Base-by-base conservation (phyloP, 2,113 vertebrate species). In the Chiloscyllium plagiosum region DNA sequence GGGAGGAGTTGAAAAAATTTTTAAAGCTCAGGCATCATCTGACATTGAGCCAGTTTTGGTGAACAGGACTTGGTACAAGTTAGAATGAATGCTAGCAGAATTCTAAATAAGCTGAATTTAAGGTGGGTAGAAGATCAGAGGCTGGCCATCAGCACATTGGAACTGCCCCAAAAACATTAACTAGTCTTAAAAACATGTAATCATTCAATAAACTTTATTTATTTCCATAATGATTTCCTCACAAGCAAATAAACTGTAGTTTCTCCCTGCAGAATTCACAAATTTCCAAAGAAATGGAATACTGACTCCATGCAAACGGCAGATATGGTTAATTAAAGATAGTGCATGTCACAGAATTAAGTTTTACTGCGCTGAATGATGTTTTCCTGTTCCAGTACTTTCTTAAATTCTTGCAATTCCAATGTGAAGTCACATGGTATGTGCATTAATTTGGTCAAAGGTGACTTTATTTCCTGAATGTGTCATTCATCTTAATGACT, bases 401-500 rank as follows among this genome's bases (percentile, higher is more conserved):
- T 93, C 80, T 83, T 19, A 42, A 93, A n/a, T 68, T 93, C 33
- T 93, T 93, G 61, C 56, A 93, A 20, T 93, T 65, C 89, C 89
- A 66, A 93, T 22, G 33, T 93, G 61, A 93, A 68, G 33, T 68
- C 89, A 68, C n/a, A 66, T 10, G 33, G 37, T 33, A 65, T 3
- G 33, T 22, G 37, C 19, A 68, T 22, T 66, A 66, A 93, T 93
- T 66, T 10, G 89, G 61, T 93, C 89, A 93, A 66, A 20, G 19
- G 61, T 65, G 20, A 93, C 89, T 93, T 20, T 19, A 37, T 93
- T 93, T 68, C 89, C 89, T 93, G 37, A 93, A n/a, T 93, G 89
- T 68, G 66, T 66, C 89, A 37, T 93, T 93, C 89, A 93, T 20
- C 33, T 37, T 68, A 93, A 66, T 66, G 61, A 66, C 65, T 4